phyloP scores from a whole-genome alignment of 1,140 invertebrate species.

The Musca vetustissima region DNA sequence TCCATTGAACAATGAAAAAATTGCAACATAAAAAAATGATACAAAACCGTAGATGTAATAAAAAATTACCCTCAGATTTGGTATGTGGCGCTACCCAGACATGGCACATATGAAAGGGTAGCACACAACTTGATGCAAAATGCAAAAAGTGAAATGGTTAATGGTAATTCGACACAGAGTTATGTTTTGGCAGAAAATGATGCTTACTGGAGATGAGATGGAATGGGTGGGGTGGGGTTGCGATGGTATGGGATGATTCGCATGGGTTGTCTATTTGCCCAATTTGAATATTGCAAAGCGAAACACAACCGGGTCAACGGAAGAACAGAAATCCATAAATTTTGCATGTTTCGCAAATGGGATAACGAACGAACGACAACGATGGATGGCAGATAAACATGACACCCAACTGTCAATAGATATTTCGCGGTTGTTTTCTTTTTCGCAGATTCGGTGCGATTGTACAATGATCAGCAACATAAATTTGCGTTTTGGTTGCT shows the following conservation, averaged over 20 bases:
- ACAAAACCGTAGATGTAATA: conserved; percentile 10
- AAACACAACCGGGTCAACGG: neutral
- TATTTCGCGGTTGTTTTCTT: conserved; percentile 55
- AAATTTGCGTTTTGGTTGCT: conserved; percentile 1
- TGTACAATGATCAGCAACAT: too few species aligned
- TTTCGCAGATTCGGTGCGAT: conserved; percentile 25
- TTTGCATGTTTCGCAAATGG: conserved; percentile 54
- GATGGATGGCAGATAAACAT: conserved; percentile 48
- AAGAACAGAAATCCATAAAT: conserved; percentile 44
- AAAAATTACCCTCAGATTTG: conserved; percentile 44
- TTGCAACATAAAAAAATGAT: conserved; percentile 37
- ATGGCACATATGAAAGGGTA: conserved; percentile 23
- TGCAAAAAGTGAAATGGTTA: conserved; percentile 33
- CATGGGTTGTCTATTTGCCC: conserved; percentile 36
- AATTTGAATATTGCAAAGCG: conserved; percentile 32
- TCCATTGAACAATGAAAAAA: conserved; percentile 30
- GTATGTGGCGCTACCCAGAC: conserved; percentile 31
- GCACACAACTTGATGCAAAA: conserved; percentile 25
- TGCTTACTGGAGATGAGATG: neutral
- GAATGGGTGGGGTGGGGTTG: conserved; percentile 45
- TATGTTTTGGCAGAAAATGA: conserved; percentile 44
- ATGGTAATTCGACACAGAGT: conserved; percentile 55
- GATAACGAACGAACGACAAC: conserved; percentile 50
- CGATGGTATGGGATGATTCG: conserved; percentile 43
- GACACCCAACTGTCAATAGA: conserved; percentile 57